These are phyloP conservation scores for Anguilla marmorata DNA, from an alignment of 2,797 vertebrate species.

Conservation along the genomic window DNA sequence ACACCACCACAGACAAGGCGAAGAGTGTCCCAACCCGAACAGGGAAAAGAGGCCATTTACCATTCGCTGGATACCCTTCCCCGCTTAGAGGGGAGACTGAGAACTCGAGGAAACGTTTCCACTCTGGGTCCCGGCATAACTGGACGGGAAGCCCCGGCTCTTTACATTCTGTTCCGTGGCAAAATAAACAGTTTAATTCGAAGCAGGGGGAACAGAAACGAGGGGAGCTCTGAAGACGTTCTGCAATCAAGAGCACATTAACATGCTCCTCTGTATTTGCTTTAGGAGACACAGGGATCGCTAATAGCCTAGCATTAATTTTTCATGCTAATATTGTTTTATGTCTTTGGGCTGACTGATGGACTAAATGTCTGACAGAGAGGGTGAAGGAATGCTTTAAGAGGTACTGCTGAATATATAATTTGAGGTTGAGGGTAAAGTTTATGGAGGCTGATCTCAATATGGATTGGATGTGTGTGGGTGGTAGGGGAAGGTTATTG, in stretches of 20 bases:
- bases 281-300: background rate
- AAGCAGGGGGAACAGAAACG: slow-evolving; percentile 7
- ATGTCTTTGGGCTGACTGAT: background rate
- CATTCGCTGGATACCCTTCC: background rate
- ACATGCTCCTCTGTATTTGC: slow-evolving; percentile 30
- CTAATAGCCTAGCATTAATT: slow-evolving; percentile 10
- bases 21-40: background rate
- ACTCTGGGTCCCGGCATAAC: background rate
- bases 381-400: background rate
- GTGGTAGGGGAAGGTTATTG: background rate
- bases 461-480: background rate
- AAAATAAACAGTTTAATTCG: slow-evolving; percentile 30
- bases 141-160: slow-evolving; percentile 11
- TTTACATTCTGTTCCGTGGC: background rate
- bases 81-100: background rate
- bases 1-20: slow-evolving; percentile 8
- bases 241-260: slow-evolving; percentile 38
- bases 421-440: background rate
- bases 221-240: slow-evolving; percentile 23
- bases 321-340: background rate
- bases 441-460: slow-evolving; percentile 1
- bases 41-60: background rate
- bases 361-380: background rate
- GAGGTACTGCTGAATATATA: background rate
- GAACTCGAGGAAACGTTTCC: background rate